A percentile compares a stretch with the other conserved stretches of the same genome.
phyloP scores from a whole-genome alignment of 1,140 invertebrate genomes.

The Megalopta genalis region DNA sequence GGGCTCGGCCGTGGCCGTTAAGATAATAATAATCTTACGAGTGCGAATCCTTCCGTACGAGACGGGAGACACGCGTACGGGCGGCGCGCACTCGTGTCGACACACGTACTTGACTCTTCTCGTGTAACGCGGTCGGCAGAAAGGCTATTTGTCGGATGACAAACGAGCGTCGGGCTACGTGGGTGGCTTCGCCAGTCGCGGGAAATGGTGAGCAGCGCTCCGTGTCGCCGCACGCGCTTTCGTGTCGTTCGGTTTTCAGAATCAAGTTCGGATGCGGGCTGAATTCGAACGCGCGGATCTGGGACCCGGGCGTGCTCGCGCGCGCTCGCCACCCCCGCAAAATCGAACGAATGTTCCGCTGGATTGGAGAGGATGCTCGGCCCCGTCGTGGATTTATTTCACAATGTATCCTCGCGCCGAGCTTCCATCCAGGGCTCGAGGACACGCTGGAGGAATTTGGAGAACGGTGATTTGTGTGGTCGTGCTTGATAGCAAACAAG shows the following conservation, averaged over 20 bases:
- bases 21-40: slow-evolving; percentile 65
- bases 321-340: background rate
- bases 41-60: slow-evolving; percentile 36
- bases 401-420: too few species aligned
- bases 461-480: too few species aligned
- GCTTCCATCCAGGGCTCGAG: too few species aligned
- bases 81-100: slow-evolving; percentile 48
- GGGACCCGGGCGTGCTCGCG: slow-evolving; percentile 15
- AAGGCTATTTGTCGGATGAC: slow-evolving; percentile 79
- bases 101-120: slow-evolving; percentile 62
- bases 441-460: too few species aligned
- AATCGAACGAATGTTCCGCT: slow-evolving; percentile 35
- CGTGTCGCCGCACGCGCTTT: slow-evolving; percentile 76
- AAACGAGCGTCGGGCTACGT: slow-evolving; percentile 79
- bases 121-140: slow-evolving; percentile 52
- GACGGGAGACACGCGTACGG: slow-evolving; percentile 40
- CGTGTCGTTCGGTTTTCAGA: slow-evolving; percentile 72
- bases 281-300: slow-evolving; percentile 46
- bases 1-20: slow-evolving; percentile 50
- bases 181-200: slow-evolving; percentile 78
- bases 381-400: background rate
- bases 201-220: slow-evolving; percentile 79
- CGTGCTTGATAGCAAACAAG: too few species aligned
- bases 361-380: slow-evolving; percentile 2
- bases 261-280: slow-evolving; percentile 62